phyloP scores from a whole-genome alignment of 2,888 invertebrate genomes.

The Drosophila prolongata region DNA sequence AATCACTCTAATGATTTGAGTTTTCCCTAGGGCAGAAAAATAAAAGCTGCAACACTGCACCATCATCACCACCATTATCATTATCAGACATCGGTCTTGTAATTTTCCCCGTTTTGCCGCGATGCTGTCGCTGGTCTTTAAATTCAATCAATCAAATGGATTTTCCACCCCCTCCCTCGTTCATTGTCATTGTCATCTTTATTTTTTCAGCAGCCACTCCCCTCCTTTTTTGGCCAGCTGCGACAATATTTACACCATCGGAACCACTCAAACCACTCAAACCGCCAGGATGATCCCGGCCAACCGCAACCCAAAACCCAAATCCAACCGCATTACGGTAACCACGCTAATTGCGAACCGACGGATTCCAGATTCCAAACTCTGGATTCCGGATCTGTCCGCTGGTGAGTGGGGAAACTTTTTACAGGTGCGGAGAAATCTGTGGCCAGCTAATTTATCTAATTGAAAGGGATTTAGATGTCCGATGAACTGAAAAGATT shows the following conservation, averaged over 20 bases:
- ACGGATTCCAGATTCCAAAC: constrained; percentile 37
- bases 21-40: constrained; percentile 3
- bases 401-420: background rate
- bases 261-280: constrained; percentile 20
- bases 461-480: constrained; percentile 42
- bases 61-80: constrained; percentile 28
- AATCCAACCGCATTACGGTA: constrained; percentile 44
- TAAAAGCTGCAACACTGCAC: constrained; percentile 65
- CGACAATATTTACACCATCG: constrained; percentile 45
- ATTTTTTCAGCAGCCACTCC: constrained; percentile 11
- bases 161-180: constrained; percentile 38
- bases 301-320: constrained; percentile 2
- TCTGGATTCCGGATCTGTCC: background rate
- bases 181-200: constrained; percentile 12
- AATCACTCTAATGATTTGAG: constrained; percentile 62
- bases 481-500: constrained; percentile 31
- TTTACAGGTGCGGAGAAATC: constrained; percentile 27
- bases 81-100: constrained; percentile 9
- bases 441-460: constrained; percentile 38
- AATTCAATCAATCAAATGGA: constrained; percentile 75
- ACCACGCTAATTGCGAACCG: constrained; percentile 64
- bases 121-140: constrained; percentile 47
- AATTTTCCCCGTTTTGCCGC: constrained; percentile 22
- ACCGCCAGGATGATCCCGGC: constrained; percentile 1
- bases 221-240: constrained; percentile 25